Evolutionary conservation across 2,888 invertebrate species (phyloP).

Genomic region (Eudasyphora cyanicolor): DNA sequence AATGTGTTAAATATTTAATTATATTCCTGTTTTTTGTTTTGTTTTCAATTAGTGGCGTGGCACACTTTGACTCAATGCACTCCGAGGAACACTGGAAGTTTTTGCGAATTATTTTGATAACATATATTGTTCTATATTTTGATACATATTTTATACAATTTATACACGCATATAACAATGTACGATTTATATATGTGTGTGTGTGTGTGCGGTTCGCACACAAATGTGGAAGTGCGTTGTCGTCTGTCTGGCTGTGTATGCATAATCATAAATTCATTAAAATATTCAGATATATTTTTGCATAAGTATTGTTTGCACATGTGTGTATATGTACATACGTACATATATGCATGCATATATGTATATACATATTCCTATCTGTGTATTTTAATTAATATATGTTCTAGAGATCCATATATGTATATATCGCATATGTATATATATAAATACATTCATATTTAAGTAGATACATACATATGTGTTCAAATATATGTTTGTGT

Average conservation of each 20-base stretch:
- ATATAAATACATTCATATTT: neutral
- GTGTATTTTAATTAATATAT: constrained; percentile 1
- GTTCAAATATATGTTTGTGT: neutral
- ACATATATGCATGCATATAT: neutral
- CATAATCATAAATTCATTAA: constrained; percentile 33
- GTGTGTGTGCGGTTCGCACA: too few relatives aligned
- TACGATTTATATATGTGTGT: too few relatives aligned
- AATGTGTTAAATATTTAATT: constrained; percentile 9
- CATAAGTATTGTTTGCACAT: neutral
- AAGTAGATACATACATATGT: neutral
- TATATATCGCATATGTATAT: neutral
- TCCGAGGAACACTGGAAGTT: neutral
- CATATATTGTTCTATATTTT: constrained; percentile 16
- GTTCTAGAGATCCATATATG: neutral
- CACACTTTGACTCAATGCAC: neutral
- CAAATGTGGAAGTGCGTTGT: neutral
- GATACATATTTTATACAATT: neutral
- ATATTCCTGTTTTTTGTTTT: too few relatives aligned
- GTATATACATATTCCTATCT: neutral
- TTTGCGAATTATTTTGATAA: neutral
- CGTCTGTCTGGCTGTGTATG: neutral
- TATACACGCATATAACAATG: neutral
- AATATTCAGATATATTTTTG: constrained; percentile 13
- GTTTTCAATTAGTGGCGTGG: constrained; percentile 9
- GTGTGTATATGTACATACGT: neutral